phyloP scores from a whole-genome alignment of 2,888 invertebrate species.

The Drosophila anomalata region DNA sequence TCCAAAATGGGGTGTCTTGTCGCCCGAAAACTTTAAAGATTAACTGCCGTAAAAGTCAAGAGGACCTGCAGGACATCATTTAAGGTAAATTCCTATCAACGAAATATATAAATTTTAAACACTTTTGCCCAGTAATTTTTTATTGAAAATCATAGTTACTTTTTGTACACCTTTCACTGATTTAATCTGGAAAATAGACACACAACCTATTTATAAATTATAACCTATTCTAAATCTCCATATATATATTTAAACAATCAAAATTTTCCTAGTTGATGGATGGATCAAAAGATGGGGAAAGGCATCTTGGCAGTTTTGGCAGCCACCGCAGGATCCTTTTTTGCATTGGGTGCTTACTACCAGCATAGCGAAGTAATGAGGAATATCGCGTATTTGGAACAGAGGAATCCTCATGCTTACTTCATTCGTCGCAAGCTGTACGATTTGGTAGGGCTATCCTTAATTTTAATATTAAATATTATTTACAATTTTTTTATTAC shows the following conservation, averaged over 20 bases:
- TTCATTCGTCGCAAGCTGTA: constrained; percentile 68
- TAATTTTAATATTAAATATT: no score
- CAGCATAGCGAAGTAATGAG: constrained; percentile 67
- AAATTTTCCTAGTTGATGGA: constrained; percentile 34
- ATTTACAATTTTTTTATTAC: no score
- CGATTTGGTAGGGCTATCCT: constrained; percentile 45
- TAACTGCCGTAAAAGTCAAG: constrained; percentile 14
- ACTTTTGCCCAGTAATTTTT: neutral
- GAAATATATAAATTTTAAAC: neutral
- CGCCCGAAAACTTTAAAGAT: constrained; percentile 58
- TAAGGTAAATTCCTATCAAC: neutral
- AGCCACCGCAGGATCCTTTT: constrained; percentile 70
- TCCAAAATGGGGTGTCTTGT: constrained; percentile 32
- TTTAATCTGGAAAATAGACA: neutral
- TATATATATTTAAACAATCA: neutral
- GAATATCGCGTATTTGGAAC: constrained; percentile 61
- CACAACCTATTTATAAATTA: neutral
- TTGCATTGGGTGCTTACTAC: constrained; percentile 69
- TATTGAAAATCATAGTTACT: constrained; percentile 11
- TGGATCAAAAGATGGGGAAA: constrained; percentile 32
- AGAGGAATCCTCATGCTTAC: constrained; percentile 66
- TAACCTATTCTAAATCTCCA: neutral
- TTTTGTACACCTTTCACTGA: constrained; percentile 7
- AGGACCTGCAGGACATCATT: neutral
- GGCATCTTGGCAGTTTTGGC: constrained; percentile 60